A percentile compares a stretch with the other conserved stretches of the same genome.
Evolutionary conservation across 2,797 vertebrate species (phyloP).

Genomic region (Mus caroli): DNA sequence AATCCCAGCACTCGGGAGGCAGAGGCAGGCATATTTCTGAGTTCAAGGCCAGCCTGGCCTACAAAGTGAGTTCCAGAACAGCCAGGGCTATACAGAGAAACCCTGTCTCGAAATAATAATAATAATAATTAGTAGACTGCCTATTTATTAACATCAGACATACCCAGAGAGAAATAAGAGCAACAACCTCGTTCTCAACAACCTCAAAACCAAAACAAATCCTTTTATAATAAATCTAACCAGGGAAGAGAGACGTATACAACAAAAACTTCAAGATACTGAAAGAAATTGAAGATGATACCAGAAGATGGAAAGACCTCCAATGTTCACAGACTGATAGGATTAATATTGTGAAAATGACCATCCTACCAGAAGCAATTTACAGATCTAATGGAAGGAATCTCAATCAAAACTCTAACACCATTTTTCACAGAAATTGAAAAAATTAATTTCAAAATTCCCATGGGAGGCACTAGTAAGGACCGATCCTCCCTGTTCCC

Average conservation of each 20-base stretch:
- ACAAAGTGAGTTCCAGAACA: no score
- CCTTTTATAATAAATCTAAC: neutral
- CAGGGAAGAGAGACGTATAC: neutral
- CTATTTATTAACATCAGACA: neutral
- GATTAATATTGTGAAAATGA: neutral
- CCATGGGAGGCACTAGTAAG: neutral
- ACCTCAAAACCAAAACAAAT: neutral
- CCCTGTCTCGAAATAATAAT: no score
- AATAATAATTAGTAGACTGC: neutral
- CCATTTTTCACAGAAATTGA: neutral
- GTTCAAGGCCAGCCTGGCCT: no score
- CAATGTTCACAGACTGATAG: no score
- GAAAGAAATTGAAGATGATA: neutral
- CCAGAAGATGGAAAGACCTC: neutral
- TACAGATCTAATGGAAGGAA: neutral
- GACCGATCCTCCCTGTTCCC: neutral
- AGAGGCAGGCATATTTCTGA: no score
- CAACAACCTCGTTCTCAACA: neutral
- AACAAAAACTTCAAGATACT: neutral
- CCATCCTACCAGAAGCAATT: neutral
- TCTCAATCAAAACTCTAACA: neutral
- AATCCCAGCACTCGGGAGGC: no score
- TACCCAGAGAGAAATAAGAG: neutral
- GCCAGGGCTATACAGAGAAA: no score
- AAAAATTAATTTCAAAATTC: neutral